Evolutionary conservation across 37 sponge, comb jelly and placozoan genomes (phyloP).

Genomic region (Aphrocallistes beatrix): DNA sequence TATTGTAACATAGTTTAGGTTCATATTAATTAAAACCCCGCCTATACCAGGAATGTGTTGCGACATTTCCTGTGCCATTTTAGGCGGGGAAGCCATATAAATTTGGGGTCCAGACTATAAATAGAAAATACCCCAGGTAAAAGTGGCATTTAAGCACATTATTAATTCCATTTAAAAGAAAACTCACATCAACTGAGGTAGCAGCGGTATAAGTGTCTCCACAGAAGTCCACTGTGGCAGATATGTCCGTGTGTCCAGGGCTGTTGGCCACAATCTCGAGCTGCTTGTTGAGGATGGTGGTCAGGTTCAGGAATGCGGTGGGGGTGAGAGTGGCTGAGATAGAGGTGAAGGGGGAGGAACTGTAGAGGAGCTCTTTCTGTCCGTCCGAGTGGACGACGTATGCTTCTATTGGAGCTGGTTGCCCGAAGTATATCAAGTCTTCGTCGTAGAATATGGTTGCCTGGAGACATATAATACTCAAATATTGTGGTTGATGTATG

Average conservation of each 20-base stretch:
- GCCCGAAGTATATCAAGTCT: not conserved
- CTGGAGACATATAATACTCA: too few species aligned
- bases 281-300: not conserved
- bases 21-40: too few species aligned
- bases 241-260: not conserved
- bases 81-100: too few species aligned
- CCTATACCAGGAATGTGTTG: too few species aligned
- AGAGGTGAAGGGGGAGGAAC: not conserved
- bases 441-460: constrained; percentile 3
- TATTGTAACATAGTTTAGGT: too few species aligned
- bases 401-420: not conserved
- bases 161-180: not conserved
- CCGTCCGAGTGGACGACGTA: constrained; percentile 1
- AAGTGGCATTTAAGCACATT: too few species aligned
- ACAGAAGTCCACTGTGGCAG: not conserved
- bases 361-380: not conserved
- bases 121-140: too few species aligned
- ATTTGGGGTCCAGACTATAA: too few species aligned
- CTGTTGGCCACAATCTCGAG: not conserved
- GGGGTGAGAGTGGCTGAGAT: not conserved
- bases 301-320: not conserved
- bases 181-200: not conserved
- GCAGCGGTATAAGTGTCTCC: constrained; percentile 3
- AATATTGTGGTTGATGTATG: too few species aligned
- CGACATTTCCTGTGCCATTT: too few species aligned